Conservation (phyloP, 2,113 vertebrate genomes). For the Corvus hawaiiensis region DNA sequence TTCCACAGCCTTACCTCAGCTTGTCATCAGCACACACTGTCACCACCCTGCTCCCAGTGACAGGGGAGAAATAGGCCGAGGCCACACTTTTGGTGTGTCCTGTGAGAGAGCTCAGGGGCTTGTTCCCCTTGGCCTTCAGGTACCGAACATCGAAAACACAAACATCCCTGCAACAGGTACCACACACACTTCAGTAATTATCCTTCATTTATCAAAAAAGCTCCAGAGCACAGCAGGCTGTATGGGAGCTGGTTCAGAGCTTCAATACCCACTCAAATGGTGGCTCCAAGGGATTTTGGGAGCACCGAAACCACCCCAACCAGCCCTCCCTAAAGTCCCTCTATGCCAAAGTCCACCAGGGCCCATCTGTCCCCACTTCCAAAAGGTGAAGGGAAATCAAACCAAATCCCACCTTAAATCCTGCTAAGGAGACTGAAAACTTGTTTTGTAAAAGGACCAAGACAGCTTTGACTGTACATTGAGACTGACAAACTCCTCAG, state of each 20-base stretch:
- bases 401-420: background rate
- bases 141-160: constrained; percentile 79
- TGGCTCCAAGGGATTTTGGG: background rate
- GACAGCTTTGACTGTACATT: accelerated
- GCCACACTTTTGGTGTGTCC: constrained; percentile 76
- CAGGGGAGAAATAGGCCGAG: constrained; percentile 86
- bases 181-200: background rate
- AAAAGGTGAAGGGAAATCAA: background rate
- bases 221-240: accelerated
- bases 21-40: constrained; percentile 80
- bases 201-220: accelerated
- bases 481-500: background rate
- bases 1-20: constrained; percentile 74
- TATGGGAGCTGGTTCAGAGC: background rate
- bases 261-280: background rate
- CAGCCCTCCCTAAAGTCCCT: background rate
- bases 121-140: constrained; percentile 59
- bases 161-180: constrained; percentile 67
- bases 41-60: constrained; percentile 80
- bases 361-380: background rate
- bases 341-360: background rate
- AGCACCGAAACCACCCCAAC: background rate
- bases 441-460: background rate
- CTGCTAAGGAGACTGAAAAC: background rate
- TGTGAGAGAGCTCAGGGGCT: constrained; percentile 67